These are phyloP conservation scores for Sinocyclocheilus grahami DNA, from an alignment of 2,113 vertebrate species.

Conservation along the genomic window DNA sequence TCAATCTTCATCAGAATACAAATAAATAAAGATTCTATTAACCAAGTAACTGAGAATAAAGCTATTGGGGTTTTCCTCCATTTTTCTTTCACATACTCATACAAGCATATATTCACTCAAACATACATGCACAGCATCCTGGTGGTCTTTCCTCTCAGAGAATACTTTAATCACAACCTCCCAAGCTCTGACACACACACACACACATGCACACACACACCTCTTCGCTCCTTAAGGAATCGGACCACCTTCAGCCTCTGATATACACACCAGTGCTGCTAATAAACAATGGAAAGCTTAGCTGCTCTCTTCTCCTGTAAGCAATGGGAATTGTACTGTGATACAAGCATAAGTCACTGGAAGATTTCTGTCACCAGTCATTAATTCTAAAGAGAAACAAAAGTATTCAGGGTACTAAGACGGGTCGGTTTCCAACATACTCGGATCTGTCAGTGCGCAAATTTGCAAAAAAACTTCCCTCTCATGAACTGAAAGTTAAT, in stretches of 20 bases:
- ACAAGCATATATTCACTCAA: not conserved
- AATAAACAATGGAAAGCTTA: slow-evolving; percentile 57
- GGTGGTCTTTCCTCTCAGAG: slow-evolving; percentile 48
- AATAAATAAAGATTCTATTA: slow-evolving; percentile 1
- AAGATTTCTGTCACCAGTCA: slow-evolving; percentile 45
- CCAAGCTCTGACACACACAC: slow-evolving; percentile 30
- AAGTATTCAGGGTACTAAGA: slow-evolving; percentile 25
- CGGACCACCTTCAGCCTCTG: slow-evolving; percentile 58
- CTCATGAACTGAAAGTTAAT: slow-evolving; percentile 41
- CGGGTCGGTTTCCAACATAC: slow-evolving; percentile 23
- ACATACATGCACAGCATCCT: slow-evolving; percentile 14
- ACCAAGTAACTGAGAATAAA: not conserved
- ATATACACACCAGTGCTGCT: slow-evolving; percentile 48
- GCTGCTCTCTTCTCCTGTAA: slow-evolving; percentile 17
- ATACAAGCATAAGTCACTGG: slow-evolving; percentile 24
- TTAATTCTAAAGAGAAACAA: slow-evolving; percentile 49
- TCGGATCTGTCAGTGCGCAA: slow-evolving; percentile 4
- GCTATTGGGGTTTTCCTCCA: not conserved
- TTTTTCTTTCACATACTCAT: not conserved
- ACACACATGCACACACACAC: slow-evolving; percentile 35
- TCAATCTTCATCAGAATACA: not conserved
- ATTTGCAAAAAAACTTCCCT: slow-evolving; percentile 15
- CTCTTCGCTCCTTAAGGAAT: slow-evolving; percentile 44
- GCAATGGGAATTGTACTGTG: slow-evolving; percentile 26
- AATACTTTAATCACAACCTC: slow-evolving; percentile 44